Percentiles rank a stretch among this genome's conserved stretches.
These are phyloP conservation scores for Pangasius sanitwongsei DNA, from an alignment of 2,797 vertebrate species.

Conservation along the genomic window DNA sequence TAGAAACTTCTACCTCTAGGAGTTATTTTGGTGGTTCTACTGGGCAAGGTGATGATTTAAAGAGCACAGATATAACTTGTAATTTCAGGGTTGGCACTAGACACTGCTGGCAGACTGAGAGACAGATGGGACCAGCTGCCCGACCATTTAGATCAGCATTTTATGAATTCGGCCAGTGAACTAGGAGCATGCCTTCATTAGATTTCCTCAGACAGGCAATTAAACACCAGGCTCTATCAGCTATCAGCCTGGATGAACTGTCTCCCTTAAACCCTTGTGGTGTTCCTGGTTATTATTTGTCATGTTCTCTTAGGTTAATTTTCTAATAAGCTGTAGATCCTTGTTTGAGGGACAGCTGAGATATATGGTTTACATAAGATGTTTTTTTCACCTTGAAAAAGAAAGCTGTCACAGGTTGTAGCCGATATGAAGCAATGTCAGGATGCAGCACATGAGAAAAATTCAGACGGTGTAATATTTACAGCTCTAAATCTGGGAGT, in stretches of 20 bases:
- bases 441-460: not conserved
- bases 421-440: not conserved
- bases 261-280: slow-evolving; percentile 23
- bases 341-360: slow-evolving; percentile 17
- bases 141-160: slow-evolving; percentile 51
- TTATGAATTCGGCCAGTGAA: slow-evolving; percentile 54
- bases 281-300: slow-evolving; percentile 46
- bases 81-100: slow-evolving; percentile 29
- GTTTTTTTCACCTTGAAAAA: not conserved
- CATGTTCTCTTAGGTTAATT: slow-evolving; percentile 46
- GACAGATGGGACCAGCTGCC: slow-evolving; percentile 44
- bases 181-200: not conserved
- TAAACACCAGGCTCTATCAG: slow-evolving; percentile 49
- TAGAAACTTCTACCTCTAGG: not conserved
- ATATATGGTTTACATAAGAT: not conserved
- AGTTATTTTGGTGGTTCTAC: not conserved
- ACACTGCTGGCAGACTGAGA: slow-evolving; percentile 32
- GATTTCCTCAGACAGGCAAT: slow-evolving; percentile 24
- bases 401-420: not conserved
- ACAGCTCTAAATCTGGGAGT: not conserved
- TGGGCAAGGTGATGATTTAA: not conserved
- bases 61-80: slow-evolving; percentile 32
- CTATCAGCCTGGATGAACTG: slow-evolving; percentile 7
- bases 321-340: slow-evolving; percentile 35
- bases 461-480: not conserved